Conservation (phyloP, 2,888 invertebrate genomes). For the Argyresthia goedartella region DNA sequence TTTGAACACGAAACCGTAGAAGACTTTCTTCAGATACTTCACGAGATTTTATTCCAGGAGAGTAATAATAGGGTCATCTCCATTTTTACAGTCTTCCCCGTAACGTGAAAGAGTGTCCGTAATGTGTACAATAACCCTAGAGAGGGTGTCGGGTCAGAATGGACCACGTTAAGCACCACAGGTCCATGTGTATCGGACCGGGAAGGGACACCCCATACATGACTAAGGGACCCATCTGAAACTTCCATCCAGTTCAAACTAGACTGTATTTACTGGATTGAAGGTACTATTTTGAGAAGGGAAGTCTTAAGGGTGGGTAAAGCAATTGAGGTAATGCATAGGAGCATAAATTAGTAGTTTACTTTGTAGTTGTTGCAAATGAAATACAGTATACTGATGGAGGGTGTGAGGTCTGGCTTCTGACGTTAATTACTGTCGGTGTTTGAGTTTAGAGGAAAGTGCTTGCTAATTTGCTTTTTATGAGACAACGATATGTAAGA, state of each 20-base stretch:
- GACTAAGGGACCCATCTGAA: background rate
- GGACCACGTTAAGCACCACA: slow-evolving; percentile 55
- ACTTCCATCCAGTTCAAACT: slow-evolving; percentile 9
- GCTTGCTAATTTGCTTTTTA: too few relatives aligned
- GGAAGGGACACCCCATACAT: slow-evolving; percentile 38
- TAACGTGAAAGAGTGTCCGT: background rate
- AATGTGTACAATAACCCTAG: slow-evolving; percentile 26
- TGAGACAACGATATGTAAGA: too few relatives aligned
- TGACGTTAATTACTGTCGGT: slow-evolving; percentile 6
- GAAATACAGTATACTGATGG: slow-evolving; percentile 27
- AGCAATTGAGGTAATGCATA: slow-evolving; percentile 55
- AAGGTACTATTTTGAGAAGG: background rate
- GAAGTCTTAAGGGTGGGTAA: slow-evolving; percentile 23
- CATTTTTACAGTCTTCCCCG: slow-evolving; percentile 8
- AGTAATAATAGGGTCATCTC: background rate
- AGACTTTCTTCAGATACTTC: too few relatives aligned
- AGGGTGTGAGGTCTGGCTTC: slow-evolving; percentile 11
- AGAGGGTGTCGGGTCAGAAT: slow-evolving; percentile 40
- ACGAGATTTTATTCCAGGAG: too few relatives aligned
- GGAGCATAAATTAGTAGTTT: slow-evolving; percentile 59
- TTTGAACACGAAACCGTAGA: too few relatives aligned
- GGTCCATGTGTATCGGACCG: slow-evolving; percentile 52
- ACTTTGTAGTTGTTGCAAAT: slow-evolving; percentile 42
- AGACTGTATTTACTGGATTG: slow-evolving; percentile 4
- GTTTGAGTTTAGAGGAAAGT: too few relatives aligned